Evolutionary conservation across 2,888 invertebrate genomes (phyloP).

Genomic region (Hedychridium roseum): DNA sequence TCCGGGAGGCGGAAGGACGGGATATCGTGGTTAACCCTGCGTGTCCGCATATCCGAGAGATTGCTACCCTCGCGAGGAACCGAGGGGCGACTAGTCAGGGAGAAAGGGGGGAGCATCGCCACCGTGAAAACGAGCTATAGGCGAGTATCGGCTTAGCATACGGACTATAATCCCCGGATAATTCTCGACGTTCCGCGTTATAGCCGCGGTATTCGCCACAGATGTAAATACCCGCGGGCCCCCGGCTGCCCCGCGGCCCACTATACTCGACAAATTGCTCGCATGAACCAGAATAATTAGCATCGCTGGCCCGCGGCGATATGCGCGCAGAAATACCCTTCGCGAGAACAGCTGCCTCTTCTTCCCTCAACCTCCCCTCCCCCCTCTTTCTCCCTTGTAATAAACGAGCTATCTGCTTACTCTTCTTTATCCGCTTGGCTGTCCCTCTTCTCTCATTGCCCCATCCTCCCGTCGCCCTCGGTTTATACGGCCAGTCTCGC

Average conservation of each 20-base stretch:
- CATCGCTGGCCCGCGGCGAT: conserved; percentile 46
- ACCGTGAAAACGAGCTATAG: too few relatives aligned
- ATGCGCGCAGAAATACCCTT: too few relatives aligned
- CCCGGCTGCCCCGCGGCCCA: conserved; percentile 39
- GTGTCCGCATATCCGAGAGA: conserved; percentile 5
- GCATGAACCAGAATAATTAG: conserved; percentile 61
- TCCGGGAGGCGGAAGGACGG: too few relatives aligned
- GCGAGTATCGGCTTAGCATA: too few relatives aligned
- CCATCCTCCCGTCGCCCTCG: conserved; percentile 3
- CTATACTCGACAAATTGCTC: conserved; percentile 58
- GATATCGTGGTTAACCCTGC: conserved; percentile 11
- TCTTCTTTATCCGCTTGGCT: neutral
- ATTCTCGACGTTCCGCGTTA: conserved; percentile 37
- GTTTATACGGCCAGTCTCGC: neutral
- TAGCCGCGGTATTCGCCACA: conserved; percentile 45
- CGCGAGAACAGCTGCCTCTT: conserved; percentile 10
- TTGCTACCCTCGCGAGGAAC: conserved; percentile 13
- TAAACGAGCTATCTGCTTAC: too few relatives aligned
- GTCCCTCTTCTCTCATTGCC: conserved; percentile 1
- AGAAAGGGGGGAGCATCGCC: conserved; percentile 1
- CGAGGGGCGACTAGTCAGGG: neutral
- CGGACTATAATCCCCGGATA: conserved; percentile 30
- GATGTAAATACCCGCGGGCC: conserved; percentile 58
- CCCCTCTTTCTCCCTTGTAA: conserved; percentile 19
- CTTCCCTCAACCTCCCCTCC: conserved; percentile 23